Evolutionary conservation across 2,797 vertebrate genomes (phyloP).

Genomic region (Spondyliosoma cantharus): DNA sequence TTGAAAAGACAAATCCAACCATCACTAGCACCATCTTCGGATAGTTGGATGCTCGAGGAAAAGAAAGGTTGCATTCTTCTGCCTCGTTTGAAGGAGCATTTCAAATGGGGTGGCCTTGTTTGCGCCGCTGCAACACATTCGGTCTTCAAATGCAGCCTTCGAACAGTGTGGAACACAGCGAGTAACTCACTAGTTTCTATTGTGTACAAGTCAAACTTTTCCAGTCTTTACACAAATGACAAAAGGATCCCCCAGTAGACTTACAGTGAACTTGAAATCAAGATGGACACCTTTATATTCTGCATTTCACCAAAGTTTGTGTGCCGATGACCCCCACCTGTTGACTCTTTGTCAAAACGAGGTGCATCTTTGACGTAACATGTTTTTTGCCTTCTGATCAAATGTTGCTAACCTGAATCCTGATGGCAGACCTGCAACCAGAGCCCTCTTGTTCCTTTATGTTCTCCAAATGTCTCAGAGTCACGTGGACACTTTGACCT

Average conservation of each 20-base stretch:
- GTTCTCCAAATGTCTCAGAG: background rate
- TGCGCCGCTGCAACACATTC: too few relatives aligned
- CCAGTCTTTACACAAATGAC: background rate
- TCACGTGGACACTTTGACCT: conserved; percentile 1
- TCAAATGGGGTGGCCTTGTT: too few relatives aligned
- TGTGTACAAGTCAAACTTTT: too few relatives aligned
- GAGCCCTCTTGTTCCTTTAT: background rate
- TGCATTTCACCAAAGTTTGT: background rate
- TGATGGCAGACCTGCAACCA: background rate
- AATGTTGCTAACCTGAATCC: background rate
- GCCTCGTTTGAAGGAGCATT: too few relatives aligned
- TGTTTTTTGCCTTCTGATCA: background rate
- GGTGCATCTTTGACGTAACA: background rate
- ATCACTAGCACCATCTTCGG: too few relatives aligned
- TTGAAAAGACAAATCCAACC: too few relatives aligned
- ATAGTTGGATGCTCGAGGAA: too few relatives aligned
- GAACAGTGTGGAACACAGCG: too few relatives aligned
- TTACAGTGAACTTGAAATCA: background rate
- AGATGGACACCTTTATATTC: background rate
- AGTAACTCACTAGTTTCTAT: too few relatives aligned
- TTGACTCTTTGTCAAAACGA: background rate
- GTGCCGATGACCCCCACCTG: background rate
- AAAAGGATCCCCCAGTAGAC: background rate
- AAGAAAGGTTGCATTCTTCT: too few relatives aligned
- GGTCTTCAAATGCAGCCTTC: too few relatives aligned